Conservation (phyloP, 2,113 vertebrate species). For the Paralichthys olivaceus region DNA sequence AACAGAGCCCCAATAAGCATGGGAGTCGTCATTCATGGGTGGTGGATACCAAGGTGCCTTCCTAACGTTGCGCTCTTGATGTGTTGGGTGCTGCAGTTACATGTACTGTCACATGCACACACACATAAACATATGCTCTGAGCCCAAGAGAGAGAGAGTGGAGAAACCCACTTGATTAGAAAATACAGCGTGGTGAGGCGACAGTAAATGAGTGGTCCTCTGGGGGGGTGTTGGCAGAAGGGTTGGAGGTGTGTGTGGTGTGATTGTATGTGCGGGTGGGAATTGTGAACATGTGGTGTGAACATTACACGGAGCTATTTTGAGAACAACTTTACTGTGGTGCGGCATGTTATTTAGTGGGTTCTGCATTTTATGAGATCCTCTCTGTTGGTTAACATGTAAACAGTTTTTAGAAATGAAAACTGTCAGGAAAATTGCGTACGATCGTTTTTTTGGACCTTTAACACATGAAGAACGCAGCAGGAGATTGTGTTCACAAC, state of each 20-base stretch:
- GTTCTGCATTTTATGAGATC: background rate
- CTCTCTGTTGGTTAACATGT: background rate
- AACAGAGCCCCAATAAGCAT: conserved; percentile 71
- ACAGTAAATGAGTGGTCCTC: conserved; percentile 37
- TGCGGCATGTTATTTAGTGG: background rate
- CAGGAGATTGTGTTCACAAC: too few relatives aligned
- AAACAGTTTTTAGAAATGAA: background rate
- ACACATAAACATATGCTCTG: background rate
- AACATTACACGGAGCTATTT: background rate
- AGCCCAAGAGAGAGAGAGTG: conserved; percentile 28
- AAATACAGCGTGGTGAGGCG: conserved; percentile 45
- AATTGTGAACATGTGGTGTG: background rate
- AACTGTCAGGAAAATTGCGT: background rate
- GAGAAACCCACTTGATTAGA: conserved; percentile 41
- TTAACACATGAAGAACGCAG: too few relatives aligned
- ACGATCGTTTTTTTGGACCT: background rate
- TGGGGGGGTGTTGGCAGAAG: conserved; percentile 19
- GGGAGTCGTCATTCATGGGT: conserved; percentile 57
- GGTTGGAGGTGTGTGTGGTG: conserved; percentile 15
- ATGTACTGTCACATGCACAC: conserved; percentile 1
- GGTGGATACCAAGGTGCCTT: conserved; percentile 51
- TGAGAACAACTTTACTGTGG: background rate
- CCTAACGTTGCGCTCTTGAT: conserved; percentile 23
- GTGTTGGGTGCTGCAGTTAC: conserved; percentile 2
- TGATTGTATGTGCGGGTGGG: background rate